phyloP scores from a whole-genome alignment of 2,113 vertebrate genomes.

The Sebastes fasciatus region DNA sequence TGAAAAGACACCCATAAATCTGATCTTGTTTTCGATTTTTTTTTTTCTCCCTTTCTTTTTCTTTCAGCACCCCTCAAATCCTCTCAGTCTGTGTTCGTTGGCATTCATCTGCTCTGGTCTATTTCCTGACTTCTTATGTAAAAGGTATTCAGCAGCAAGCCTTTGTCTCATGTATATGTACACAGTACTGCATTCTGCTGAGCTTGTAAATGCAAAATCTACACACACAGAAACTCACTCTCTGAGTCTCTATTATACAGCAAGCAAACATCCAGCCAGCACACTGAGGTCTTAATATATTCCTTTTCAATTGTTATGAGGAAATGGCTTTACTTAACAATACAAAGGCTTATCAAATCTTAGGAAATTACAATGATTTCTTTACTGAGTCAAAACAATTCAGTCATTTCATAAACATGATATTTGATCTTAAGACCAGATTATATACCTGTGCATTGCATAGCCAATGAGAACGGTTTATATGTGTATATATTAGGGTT shows the following conservation, averaged over 20 bases:
- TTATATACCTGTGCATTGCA: not conserved
- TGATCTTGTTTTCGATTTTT: constrained; percentile 76
- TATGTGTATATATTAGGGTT: too few relatives aligned
- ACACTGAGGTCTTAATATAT: constrained; percentile 32
- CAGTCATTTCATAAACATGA: constrained; percentile 6
- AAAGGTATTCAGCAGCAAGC: constrained; percentile 58
- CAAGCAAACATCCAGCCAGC: constrained; percentile 17
- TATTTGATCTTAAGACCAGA: not conserved
- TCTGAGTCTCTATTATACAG: constrained; percentile 9
- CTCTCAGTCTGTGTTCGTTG: constrained; percentile 47
- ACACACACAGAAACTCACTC: constrained; percentile 4
- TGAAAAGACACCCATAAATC: constrained; percentile 84
- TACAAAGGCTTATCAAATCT: not conserved
- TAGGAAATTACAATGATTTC: too few relatives aligned
- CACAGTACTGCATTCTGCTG: constrained; percentile 55
- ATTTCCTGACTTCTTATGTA: constrained; percentile 59
- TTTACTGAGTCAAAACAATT: not conserved
- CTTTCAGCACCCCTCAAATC: constrained; percentile 53
- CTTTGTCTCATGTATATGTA: constrained; percentile 58
- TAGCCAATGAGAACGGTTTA: not conserved
- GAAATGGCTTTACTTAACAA: constrained; percentile 13
- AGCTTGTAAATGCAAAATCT: constrained; percentile 40
- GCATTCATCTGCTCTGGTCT: constrained; percentile 58
- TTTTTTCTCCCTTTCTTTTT: constrained; percentile 44
- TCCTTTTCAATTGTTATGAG: constrained; percentile 6